phyloP scores from a whole-genome alignment of 1,140 invertebrate species.

The Hycleus phaleratus region DNA sequence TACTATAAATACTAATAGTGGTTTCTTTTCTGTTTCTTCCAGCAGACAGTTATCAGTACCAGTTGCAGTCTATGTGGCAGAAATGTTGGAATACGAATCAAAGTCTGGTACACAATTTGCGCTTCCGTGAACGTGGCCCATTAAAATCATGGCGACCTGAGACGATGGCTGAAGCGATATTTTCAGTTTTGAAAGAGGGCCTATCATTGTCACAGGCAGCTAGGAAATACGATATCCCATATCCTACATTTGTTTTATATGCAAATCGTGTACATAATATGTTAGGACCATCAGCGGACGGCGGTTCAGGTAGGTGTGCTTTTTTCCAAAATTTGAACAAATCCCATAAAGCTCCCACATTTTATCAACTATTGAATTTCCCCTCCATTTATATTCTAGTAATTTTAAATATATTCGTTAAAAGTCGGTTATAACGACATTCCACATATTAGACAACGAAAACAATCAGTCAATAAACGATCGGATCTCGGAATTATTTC shows the following conservation, averaged over 20 bases:
- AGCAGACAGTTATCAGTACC: conserved; percentile 91
- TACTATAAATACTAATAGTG: conserved; percentile 8
- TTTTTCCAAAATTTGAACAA: background rate
- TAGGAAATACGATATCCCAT: conserved; percentile 87
- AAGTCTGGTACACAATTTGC: conserved; percentile 75
- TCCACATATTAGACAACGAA: too few species aligned
- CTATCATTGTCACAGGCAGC: conserved; percentile 81
- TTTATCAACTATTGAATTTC: too few species aligned
- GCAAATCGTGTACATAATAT: conserved; percentile 89
- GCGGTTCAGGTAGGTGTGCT: conserved; percentile 62
- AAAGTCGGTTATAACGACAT: too few species aligned
- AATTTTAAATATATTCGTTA: too few species aligned
- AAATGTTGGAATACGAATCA: conserved; percentile 90
- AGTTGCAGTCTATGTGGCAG: conserved; percentile 89
- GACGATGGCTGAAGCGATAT: conserved; percentile 89
- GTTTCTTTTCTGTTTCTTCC: conserved; percentile 38
- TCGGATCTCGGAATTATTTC: too few species aligned
- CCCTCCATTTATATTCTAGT: too few species aligned
- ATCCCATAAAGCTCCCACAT: background rate
- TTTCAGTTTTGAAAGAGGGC: conserved; percentile 84
- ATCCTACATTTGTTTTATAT: conserved; percentile 90
- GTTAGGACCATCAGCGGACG: conserved; percentile 81
- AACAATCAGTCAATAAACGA: too few species aligned
- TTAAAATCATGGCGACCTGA: conserved; percentile 88
- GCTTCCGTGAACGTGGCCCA: conserved; percentile 84